These are phyloP conservation scores for Lutraria lutraria DNA, from an alignment of 2,888 invertebrate species.

Conservation along the genomic window DNA sequence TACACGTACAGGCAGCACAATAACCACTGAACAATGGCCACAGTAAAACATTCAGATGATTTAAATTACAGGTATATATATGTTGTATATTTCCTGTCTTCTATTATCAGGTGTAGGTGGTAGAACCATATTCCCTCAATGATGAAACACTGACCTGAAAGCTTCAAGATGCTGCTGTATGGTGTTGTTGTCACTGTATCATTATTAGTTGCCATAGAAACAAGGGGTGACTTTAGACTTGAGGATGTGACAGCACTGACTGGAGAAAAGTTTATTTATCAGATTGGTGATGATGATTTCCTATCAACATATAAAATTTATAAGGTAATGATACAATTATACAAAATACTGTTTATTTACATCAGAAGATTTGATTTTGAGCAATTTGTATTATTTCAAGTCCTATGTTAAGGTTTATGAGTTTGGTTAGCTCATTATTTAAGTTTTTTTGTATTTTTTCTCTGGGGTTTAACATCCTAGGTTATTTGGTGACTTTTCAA, in stretches of 20 bases:
- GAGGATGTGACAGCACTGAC: constrained; percentile 59
- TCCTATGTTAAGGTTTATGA: too few species aligned
- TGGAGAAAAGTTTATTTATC: constrained; percentile 57
- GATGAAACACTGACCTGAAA: background rate
- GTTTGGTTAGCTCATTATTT: too few species aligned
- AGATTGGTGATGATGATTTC: constrained; percentile 60
- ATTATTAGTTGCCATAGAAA: constrained; percentile 54
- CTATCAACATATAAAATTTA: constrained; percentile 52
- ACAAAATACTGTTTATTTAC: background rate
- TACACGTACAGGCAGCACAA: too few species aligned
- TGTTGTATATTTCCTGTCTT: background rate
- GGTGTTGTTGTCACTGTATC: constrained; percentile 29
- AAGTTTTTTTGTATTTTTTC: too few species aligned
- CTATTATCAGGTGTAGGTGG: background rate
- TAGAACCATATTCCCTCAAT: background rate
- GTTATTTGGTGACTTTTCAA: too few species aligned
- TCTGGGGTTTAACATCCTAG: too few species aligned
- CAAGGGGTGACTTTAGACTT: constrained; percentile 50
- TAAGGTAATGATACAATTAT: constrained; percentile 21
- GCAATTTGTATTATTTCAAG: too few species aligned
- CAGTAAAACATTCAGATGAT: too few species aligned
- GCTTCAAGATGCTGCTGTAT: constrained; percentile 20
- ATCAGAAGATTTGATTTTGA: too few species aligned
- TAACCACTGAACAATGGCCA: too few species aligned
- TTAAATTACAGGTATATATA: too few species aligned